phyloP scores from a whole-genome alignment of 2,113 vertebrate species.

The Condylura cristata region DNA sequence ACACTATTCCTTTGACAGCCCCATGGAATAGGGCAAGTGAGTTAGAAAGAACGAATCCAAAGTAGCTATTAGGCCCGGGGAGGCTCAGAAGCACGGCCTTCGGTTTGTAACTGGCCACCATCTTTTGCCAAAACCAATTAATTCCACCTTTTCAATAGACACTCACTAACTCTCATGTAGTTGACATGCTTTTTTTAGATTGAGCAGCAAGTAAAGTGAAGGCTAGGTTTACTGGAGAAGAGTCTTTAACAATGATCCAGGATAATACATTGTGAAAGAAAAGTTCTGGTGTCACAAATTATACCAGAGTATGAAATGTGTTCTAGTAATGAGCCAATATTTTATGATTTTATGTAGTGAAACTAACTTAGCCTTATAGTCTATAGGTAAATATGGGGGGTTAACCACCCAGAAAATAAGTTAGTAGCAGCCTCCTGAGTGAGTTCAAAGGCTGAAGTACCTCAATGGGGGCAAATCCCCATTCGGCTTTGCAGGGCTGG shows the following conservation, averaged over 20 bases:
- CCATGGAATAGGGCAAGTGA: not conserved
- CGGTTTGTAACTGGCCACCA: not conserved
- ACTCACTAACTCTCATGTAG: not conserved
- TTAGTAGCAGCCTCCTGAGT: not conserved
- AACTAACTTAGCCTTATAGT: not conserved
- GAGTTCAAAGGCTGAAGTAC: not conserved
- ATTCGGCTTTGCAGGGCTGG: not conserved
- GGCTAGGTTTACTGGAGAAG: not conserved
- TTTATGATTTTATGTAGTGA: not conserved
- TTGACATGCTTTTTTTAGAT: constrained; percentile 18
- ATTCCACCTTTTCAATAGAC: not conserved
- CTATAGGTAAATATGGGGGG: not conserved
- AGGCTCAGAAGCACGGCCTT: not conserved
- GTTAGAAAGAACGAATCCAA: constrained; percentile 1
- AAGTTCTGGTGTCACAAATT: not conserved
- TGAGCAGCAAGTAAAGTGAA: not conserved
- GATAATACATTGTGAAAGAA: not conserved
- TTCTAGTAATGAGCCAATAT: not conserved
- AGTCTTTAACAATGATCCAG: not conserved
- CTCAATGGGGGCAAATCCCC: not conserved
- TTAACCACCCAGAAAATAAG: not conserved
- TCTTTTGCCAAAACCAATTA: not conserved
- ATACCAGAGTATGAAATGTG: not conserved
- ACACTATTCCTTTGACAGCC: constrained; percentile 75
- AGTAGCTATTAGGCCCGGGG: not conserved